A percentile compares a stretch with the other conserved stretches of the same genome.
Conservation (phyloP, 2,888 invertebrate genomes). For the Callimorpha dominula region DNA sequence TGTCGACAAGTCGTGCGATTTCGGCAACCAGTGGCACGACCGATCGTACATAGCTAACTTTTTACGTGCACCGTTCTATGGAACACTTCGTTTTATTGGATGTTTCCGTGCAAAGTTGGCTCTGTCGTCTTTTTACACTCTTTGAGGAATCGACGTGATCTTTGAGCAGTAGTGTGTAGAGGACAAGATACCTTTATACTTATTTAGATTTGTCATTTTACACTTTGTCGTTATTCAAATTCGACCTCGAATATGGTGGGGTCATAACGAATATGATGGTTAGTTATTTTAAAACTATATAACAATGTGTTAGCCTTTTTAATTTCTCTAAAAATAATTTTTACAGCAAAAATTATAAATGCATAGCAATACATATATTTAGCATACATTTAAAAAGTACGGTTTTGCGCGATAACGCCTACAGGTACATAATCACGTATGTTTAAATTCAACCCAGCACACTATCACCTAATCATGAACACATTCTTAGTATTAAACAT, state of each 20-base stretch:
- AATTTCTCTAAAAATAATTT: too few relatives aligned
- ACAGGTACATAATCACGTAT: too few relatives aligned
- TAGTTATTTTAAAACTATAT: too few relatives aligned
- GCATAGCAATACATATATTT: too few relatives aligned
- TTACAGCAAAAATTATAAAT: too few relatives aligned
- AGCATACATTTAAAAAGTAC: too few relatives aligned
- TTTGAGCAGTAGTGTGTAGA: slow-evolving; percentile 63
- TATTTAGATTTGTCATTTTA: not conserved
- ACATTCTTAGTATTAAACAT: too few relatives aligned
- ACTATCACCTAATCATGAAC: too few relatives aligned
- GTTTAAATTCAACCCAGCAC: too few relatives aligned
- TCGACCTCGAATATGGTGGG: not conserved
- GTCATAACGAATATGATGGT: not conserved
- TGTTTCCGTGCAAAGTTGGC: slow-evolving; percentile 77
- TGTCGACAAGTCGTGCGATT: slow-evolving; percentile 63
- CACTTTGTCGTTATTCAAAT: not conserved
- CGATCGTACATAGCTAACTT: slow-evolving; percentile 62
- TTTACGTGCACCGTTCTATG: slow-evolving; percentile 67
- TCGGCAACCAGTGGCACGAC: slow-evolving; percentile 55
- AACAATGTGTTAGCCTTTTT: too few relatives aligned
- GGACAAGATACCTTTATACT: slow-evolving; percentile 38
- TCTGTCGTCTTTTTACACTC: slow-evolving; percentile 69
- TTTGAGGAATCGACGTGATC: slow-evolving; percentile 66
- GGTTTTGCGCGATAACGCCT: too few relatives aligned
- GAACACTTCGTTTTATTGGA: slow-evolving; percentile 79